A percentile compares a stretch with the other conserved stretches of the same genome.
phyloP scores from a whole-genome alignment of 2,888 invertebrate genomes.

The Agrochola lychnidis region DNA sequence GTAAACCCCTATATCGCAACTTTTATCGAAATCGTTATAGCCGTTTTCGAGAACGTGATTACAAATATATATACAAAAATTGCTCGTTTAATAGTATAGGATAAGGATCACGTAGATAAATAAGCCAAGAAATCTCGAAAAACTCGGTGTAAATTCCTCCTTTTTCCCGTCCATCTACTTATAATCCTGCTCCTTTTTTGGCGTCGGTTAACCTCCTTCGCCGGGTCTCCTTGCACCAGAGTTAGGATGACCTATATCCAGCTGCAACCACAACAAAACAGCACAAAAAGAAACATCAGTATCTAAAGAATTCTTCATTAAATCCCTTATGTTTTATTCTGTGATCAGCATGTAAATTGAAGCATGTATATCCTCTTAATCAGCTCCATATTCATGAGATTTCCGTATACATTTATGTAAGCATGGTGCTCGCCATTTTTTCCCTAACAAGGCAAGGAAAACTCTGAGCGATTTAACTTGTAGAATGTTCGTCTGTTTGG shows the following conservation, averaged over 20 bases:
- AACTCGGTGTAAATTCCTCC: neutral
- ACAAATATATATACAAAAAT: too few relatives aligned
- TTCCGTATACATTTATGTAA: slow-evolving; percentile 46
- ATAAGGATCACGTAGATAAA: neutral
- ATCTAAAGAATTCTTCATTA: slow-evolving; percentile 35
- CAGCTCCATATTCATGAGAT: slow-evolving; percentile 57
- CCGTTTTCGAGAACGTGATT: too few relatives aligned
- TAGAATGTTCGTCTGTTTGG: slow-evolving; percentile 2
- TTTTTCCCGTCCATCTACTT: neutral
- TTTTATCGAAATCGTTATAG: too few relatives aligned
- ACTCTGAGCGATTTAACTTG: slow-evolving; percentile 10
- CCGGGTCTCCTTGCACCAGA: neutral
- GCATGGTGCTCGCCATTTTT: slow-evolving; percentile 43
- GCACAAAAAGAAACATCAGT: neutral
- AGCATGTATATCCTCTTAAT: slow-evolving; percentile 56
- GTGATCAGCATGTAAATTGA: slow-evolving; percentile 54
- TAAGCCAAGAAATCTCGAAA: neutral
- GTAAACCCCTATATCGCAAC: too few relatives aligned
- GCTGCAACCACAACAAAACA: neutral
- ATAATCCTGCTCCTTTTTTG: neutral
- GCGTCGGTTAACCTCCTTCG: too few relatives aligned
- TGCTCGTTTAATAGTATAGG: too few relatives aligned
- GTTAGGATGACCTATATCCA: neutral
- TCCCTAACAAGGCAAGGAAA: slow-evolving; percentile 23
- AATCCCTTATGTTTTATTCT: slow-evolving; percentile 55